A percentile compares a stretch with the other conserved stretches of the same genome.
These are phyloP conservation scores for Buathra laborator DNA, from an alignment of 2,888 invertebrate species.

Conservation along the genomic window DNA sequence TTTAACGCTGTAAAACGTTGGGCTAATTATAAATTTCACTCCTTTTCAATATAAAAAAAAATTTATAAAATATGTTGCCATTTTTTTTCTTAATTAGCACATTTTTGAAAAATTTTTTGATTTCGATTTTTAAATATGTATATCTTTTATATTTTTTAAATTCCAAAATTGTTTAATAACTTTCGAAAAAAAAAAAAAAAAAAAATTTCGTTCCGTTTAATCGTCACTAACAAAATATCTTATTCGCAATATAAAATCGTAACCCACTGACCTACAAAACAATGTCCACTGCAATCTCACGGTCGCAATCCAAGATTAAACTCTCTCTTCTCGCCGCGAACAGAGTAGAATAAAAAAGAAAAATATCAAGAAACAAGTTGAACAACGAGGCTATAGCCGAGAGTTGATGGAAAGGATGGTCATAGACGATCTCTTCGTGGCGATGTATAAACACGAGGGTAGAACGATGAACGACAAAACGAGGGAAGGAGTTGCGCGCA, in stretches of 20 bases:
- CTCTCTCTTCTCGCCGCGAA: neutral
- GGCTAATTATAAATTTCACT: no score
- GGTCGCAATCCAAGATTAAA: neutral
- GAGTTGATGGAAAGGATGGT: neutral
- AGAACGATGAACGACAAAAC: slow-evolving; percentile 20
- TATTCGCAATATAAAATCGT: neutral
- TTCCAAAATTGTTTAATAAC: no score
- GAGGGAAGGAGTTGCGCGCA: neutral
- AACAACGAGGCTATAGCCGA: slow-evolving; percentile 22
- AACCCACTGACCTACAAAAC: slow-evolving; percentile 6
- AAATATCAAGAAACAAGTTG: neutral
- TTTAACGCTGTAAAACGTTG: no score
- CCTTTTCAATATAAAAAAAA: no score
- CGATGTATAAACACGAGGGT: neutral
- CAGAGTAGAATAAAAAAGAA: neutral
- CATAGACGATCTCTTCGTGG: no score
- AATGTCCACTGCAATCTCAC: neutral
- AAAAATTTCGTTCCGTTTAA: no score
- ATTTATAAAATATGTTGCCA: no score
- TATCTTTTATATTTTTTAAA: no score
- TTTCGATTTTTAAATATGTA: no score
- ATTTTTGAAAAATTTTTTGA: no score
- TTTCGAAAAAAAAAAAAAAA: no score
- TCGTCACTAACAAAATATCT: neutral
- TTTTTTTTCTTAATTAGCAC: no score